Base-by-base conservation (phyloP, 23 tunicate species). In the Phallusia fumigata region DNA sequence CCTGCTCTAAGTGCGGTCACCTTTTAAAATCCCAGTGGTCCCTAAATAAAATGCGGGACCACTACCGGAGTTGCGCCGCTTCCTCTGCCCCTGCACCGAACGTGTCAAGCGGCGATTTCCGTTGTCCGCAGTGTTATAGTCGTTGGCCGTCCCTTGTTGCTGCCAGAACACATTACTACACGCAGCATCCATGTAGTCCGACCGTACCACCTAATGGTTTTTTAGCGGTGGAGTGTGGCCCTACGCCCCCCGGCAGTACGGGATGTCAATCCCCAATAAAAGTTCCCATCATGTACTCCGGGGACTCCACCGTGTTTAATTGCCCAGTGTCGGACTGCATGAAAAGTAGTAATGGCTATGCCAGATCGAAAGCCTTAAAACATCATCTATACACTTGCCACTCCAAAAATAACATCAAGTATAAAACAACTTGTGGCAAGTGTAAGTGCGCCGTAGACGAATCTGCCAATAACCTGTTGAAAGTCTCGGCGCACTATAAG, bases 401-500 rank as follows among this genome's bases (percentile, higher is more conserved):
- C 69, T 24, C 26, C 28, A 11, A 16, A 24, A 58, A 16, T 24
- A 58, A 1, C 8, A 22, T 58, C 69, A 6, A 15, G 15, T 13
- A 58, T 58, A 58, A 58, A 21, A 58, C 69, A 22, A 8, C 28
- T 1, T 58, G 69, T 58, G 69, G 69, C 69, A 58, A 58, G 69
- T 58, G 69, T 16, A 58, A 24, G 69, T 58, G 69, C 69, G 69
- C 16, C 69, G 69, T 58, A 13, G 69, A 58, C 69, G 69, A 22
- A 22, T 24, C 69, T 16, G 13, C 69, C 3, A 58, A 24, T 6
- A 21, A 5, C 16, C 69, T 58, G 2, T 16, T 58, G 2, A 22
- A 13, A 58, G 69, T 58, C 69, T 58, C 69, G 69, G 69, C 69
- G 69, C 69, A 58, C 69, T 58, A 58, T 24, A 58, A 58, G 69